These are phyloP conservation scores for Adineta ricciae DNA, from an alignment of 2,888 invertebrate genomes.

Conservation along the genomic window DNA sequence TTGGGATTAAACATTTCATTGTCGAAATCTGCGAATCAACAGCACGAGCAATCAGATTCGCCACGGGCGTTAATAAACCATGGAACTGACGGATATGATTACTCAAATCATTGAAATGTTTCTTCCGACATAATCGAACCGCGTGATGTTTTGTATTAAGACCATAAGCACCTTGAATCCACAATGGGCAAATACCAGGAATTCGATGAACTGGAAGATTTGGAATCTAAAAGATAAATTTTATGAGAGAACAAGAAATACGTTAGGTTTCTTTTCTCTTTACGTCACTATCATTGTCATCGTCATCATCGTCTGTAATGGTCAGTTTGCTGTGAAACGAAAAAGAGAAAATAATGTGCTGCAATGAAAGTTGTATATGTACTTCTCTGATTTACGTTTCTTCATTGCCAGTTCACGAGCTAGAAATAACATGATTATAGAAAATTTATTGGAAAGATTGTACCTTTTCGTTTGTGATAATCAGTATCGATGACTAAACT, in stretches of 20 bases:
- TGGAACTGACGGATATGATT: neutral
- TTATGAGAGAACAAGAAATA: too few relatives aligned
- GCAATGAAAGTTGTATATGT: neutral
- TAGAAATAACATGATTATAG: neutral
- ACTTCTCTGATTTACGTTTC: neutral
- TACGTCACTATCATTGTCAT: neutral
- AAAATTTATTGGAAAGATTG: neutral
- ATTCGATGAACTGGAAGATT: neutral
- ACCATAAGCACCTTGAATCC: neutral
- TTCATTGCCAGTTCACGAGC: neutral
- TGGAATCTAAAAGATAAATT: neutral
- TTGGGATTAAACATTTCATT: neutral
- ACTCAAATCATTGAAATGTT: neutral
- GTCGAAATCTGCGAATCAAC: neutral
- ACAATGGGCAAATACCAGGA: neutral
- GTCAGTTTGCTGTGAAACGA: neutral
- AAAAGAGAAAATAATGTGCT: neutral
- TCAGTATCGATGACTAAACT: neutral
- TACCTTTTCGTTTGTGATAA: neutral
- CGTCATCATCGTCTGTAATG: neutral
- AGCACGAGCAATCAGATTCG: neutral
- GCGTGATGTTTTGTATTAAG: neutral
- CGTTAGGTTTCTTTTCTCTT: neutral
- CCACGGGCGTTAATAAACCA: neutral
- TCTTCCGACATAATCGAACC: neutral